Evolutionary conservation across 2,113 vertebrate genomes (phyloP).

Genomic region (Leptodactylus fuscus): DNA sequence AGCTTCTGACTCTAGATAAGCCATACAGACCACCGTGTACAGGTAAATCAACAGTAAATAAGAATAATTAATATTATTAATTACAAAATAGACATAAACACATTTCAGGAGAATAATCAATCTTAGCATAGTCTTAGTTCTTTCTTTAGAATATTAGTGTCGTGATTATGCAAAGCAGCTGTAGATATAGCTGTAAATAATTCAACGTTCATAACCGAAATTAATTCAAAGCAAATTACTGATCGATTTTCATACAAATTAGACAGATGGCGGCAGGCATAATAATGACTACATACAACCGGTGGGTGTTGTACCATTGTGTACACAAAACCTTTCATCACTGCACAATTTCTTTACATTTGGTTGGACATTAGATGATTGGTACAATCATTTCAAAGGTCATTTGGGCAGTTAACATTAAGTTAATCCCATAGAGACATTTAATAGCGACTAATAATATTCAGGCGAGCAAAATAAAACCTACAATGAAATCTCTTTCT

Average conservation of each 20-base stretch:
- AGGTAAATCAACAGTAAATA: no score
- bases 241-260: slow-evolving; percentile 50
- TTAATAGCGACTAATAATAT: slow-evolving; percentile 45
- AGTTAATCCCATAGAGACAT: slow-evolving; percentile 11
- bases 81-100: no score
- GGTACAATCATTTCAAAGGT: slow-evolving; percentile 61
- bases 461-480: slow-evolving; percentile 45
- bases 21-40: no score
- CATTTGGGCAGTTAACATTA: slow-evolving; percentile 61
- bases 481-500: slow-evolving; percentile 11
- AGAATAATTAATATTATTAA: no score
- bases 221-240: slow-evolving; percentile 26
- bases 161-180: not conserved
- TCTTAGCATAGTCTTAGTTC: no score
- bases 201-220: slow-evolving; percentile 3
- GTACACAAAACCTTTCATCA: slow-evolving; percentile 43
- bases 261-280: slow-evolving; percentile 30
- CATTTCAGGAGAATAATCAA: no score
- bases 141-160: not conserved
- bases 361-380: slow-evolving; percentile 53
- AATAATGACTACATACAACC: slow-evolving; percentile 45
- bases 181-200: not conserved
- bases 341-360: not conserved
- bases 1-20: no score
- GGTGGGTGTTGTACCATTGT: slow-evolving; percentile 11